Conservation (phyloP, 1,140 invertebrate species). For the Polyergus mexicanus region DNA sequence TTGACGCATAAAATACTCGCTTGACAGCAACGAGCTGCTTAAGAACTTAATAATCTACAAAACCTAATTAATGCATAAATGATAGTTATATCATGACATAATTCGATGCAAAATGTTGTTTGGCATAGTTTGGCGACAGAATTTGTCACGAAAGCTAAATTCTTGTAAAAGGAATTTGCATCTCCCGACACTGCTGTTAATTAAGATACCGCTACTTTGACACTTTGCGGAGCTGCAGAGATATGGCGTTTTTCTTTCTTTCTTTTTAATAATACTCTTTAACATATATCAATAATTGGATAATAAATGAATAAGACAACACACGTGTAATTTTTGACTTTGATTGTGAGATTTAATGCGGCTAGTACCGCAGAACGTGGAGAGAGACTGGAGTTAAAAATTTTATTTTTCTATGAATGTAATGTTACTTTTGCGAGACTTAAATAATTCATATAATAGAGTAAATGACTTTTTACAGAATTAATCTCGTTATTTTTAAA, state of each 20-base stretch:
- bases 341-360: background rate
- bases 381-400: background rate
- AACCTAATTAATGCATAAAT: slow-evolving; percentile 45
- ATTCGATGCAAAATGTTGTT: slow-evolving; percentile 19
- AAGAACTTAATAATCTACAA: background rate
- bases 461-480: background rate
- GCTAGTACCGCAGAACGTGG: background rate
- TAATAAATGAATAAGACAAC: background rate
- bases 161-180: slow-evolving; percentile 51
- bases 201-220: slow-evolving; percentile 31
- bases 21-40: slow-evolving; percentile 44
- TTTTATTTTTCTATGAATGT: slow-evolving; percentile 5
- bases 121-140: slow-evolving; percentile 29
- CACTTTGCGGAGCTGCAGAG: background rate
- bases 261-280: too few relatives aligned
- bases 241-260: too few relatives aligned
- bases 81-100: slow-evolving; percentile 29
- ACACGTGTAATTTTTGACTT: background rate
- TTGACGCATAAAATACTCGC: background rate
- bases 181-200: slow-evolving; percentile 22
- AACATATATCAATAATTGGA: background rate
- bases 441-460: background rate
- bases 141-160: slow-evolving; percentile 41
- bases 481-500: background rate
- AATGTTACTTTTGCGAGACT: slow-evolving; percentile 7